These are phyloP conservation scores for Brachionus manjavacas DNA, from an alignment of 1,140 invertebrate genomes.

Conservation along the genomic window DNA sequence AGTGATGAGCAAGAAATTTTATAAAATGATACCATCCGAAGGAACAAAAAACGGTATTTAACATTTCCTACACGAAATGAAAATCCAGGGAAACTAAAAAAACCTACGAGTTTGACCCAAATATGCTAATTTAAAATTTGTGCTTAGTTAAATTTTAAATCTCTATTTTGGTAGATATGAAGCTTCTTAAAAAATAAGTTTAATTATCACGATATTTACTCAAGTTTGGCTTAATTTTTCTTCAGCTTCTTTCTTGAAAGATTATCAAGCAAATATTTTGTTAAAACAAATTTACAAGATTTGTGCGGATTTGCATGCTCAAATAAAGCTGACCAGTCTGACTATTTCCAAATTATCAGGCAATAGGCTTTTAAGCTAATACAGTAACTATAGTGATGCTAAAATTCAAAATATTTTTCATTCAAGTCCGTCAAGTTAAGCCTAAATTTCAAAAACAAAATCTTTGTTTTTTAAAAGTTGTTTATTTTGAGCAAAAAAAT, in stretches of 20 bases:
- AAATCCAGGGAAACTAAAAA: background rate
- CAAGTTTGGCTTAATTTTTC: background rate
- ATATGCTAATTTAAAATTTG: slow-evolving; percentile 21
- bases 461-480: background rate
- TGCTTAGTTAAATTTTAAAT: background rate
- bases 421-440: background rate
- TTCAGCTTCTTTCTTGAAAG: background rate
- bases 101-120: background rate
- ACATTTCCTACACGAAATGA: background rate
- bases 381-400: background rate
- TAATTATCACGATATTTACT: slow-evolving; percentile 30
- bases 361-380: background rate
- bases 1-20: background rate
- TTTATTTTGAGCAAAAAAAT: background rate
- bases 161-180: slow-evolving; percentile 4
- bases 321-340: background rate
- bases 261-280: background rate
- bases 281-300: background rate
- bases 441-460: background rate
- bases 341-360: background rate
- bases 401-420: background rate
- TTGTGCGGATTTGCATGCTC: background rate
- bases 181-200: slow-evolving; percentile 1
- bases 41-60: background rate
- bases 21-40: background rate